Conservation (phyloP, 2,888 invertebrate species). For the Cheilosia vulpina region DNA sequence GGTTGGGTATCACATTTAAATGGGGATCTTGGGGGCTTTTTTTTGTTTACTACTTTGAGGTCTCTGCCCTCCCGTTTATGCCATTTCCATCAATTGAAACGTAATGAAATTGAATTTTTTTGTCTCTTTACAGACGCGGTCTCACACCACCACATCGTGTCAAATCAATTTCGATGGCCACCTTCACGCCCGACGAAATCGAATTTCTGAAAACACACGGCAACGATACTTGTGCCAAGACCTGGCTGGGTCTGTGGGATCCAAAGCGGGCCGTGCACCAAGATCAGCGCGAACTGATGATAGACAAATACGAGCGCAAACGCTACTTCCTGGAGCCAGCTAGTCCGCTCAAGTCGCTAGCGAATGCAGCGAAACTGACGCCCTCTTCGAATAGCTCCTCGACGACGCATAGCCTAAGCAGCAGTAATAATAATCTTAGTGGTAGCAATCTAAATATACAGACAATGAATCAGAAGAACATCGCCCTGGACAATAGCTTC, state of each 20-base stretch:
- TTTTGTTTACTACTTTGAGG: slow-evolving; percentile 15
- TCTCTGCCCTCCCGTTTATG: not conserved
- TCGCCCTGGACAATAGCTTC: slow-evolving; percentile 78
- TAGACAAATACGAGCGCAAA: slow-evolving; percentile 97
- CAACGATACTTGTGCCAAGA: slow-evolving; percentile 96
- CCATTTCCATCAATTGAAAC: not conserved
- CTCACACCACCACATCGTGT: slow-evolving; percentile 98
- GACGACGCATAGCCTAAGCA: slow-evolving; percentile 60
- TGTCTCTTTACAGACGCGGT: slow-evolving; percentile 91
- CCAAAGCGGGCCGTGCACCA: slow-evolving; percentile 93
- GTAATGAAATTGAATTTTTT: not conserved
- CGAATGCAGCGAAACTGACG: slow-evolving; percentile 81
- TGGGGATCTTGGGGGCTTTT: not conserved
- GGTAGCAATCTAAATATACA: slow-evolving; percentile 65
- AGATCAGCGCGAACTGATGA: slow-evolving; percentile 95
- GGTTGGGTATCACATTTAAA: not conserved
- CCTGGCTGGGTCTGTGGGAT: slow-evolving; percentile 96
- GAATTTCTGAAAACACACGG: slow-evolving; percentile 95
- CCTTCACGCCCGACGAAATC: slow-evolving; percentile 97
- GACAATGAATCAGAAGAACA: slow-evolving; percentile 76
- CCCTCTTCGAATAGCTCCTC: slow-evolving; percentile 64
- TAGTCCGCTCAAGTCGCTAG: slow-evolving; percentile 83
- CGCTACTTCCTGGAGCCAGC: slow-evolving; percentile 85
- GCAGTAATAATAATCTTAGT: slow-evolving; percentile 63
- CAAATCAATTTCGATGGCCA: slow-evolving; percentile 99